phyloP scores from a whole-genome alignment of 1,140 invertebrate species.

The Drosophila gunungcola region DNA sequence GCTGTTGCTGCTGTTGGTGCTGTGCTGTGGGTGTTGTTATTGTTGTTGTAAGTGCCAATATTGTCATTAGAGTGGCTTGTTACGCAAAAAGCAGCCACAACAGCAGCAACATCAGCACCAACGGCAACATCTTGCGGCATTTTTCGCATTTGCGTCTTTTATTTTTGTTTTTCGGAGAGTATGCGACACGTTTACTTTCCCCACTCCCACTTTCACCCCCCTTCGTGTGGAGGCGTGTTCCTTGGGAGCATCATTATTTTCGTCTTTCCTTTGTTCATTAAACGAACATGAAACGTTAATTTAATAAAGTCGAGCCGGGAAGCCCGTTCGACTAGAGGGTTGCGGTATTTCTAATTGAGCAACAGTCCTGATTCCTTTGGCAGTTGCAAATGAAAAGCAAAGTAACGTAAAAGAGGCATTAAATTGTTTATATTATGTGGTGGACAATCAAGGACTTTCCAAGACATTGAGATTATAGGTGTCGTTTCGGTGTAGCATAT shows the following conservation, averaged over 20 bases:
- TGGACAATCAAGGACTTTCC: background rate
- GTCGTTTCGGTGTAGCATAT: background rate
- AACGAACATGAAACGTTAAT: constrained; percentile 83
- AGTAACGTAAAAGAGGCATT: constrained; percentile 8
- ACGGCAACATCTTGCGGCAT: constrained; percentile 80
- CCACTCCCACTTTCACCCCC: background rate
- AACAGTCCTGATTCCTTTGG: constrained; percentile 19
- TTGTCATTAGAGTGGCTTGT: constrained; percentile 82
- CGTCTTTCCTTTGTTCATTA: constrained; percentile 81
- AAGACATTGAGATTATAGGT: background rate
- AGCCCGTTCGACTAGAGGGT: constrained; percentile 32
- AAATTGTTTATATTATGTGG: constrained; percentile 20
- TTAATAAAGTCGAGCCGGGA: constrained; percentile 77
- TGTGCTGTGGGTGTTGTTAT: constrained; percentile 59
- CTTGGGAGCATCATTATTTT: constrained; percentile 78
- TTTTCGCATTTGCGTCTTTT: constrained; percentile 78
- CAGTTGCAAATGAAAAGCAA: constrained; percentile 25
- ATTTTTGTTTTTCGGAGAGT: constrained; percentile 64
- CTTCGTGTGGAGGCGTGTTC: background rate
- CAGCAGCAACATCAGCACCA: constrained; percentile 39
- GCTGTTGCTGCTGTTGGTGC: constrained; percentile 30
- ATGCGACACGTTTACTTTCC: constrained; percentile 69
- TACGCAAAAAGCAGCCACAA: constrained; percentile 70
- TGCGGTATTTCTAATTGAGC: constrained; percentile 65
- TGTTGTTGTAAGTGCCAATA: constrained; percentile 81